A percentile compares a stretch with the other conserved stretches of the same genome.
phyloP scores from a whole-genome alignment of 2,113 vertebrate species.

The Greenwoodochromis staneri region DNA sequence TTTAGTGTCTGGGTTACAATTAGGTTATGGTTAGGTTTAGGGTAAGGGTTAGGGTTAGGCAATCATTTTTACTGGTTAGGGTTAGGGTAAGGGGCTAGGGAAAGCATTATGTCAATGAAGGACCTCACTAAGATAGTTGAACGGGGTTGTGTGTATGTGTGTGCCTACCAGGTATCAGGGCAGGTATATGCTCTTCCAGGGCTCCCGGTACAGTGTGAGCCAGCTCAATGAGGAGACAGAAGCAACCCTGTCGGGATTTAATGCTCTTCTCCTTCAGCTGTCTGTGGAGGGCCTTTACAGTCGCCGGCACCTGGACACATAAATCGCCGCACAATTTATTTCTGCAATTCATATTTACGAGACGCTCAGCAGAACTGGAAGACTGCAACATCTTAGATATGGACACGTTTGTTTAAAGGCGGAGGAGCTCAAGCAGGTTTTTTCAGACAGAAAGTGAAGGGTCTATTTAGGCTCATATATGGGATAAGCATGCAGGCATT shows the following conservation, averaged over 20 bases:
- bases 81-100: not conserved
- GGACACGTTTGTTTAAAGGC: not conserved
- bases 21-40: not conserved
- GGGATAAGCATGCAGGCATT: not conserved
- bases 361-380: not conserved
- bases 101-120: not conserved
- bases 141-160: rapidly evolving
- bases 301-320: constrained; percentile 76
- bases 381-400: not conserved
- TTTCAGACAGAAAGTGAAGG: not conserved
- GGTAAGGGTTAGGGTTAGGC: not conserved
- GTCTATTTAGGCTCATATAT: not conserved
- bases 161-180: constrained; percentile 78
- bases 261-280: constrained; percentile 87
- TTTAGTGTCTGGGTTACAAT: not conserved
- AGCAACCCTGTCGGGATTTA: constrained; percentile 86
- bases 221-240: constrained; percentile 83
- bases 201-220: constrained; percentile 78
- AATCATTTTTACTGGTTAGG: not conserved
- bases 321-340: not conserved
- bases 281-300: constrained; percentile 84
- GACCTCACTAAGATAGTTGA: not conserved
- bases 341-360: not conserved
- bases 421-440: not conserved
- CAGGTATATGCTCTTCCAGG: constrained; percentile 81